Evolutionary conservation across 2,113 vertebrate genomes (phyloP).

Genomic region (Synodontis membranacea): DNA sequence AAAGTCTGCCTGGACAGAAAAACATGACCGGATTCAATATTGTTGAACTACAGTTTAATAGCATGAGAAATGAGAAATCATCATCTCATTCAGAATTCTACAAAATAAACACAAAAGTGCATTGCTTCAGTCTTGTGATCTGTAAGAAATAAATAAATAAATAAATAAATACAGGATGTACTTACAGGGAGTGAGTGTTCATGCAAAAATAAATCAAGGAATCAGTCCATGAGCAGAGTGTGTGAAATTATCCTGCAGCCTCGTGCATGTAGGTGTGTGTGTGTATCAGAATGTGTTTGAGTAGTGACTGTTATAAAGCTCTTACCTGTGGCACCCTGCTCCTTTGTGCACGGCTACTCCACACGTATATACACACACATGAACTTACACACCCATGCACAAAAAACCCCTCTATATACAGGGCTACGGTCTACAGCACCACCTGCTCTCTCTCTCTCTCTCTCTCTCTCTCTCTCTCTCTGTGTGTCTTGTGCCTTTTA

Average conservation of each 20-base stretch:
- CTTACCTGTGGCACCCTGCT: conserved; percentile 52
- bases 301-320: conserved; percentile 21
- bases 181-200: not conserved
- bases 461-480: conserved; percentile 43
- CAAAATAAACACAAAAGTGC: not conserved
- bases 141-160: not conserved
- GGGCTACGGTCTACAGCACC: conserved; percentile 37
- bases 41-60: not conserved
- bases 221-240: not conserved
- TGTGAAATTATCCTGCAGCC: conserved; percentile 12
- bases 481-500: conserved; percentile 28
- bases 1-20: not conserved
- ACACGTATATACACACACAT: conserved; percentile 43
- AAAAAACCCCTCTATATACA: conserved; percentile 42
- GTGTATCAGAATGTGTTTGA: conserved; percentile 30
- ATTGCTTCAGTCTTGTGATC: not conserved
- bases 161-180: conserved; percentile 3
- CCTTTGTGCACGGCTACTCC: conserved; percentile 45
- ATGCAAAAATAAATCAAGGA: not conserved
- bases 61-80: not conserved
- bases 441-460: conserved; percentile 46
- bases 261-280: not conserved
- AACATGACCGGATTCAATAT: not conserved
- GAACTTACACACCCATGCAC: conserved; percentile 39
- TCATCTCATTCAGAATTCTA: not conserved